phyloP scores from a whole-genome alignment of 2,888 invertebrate species.

The Callyntrura sp. region DNA sequence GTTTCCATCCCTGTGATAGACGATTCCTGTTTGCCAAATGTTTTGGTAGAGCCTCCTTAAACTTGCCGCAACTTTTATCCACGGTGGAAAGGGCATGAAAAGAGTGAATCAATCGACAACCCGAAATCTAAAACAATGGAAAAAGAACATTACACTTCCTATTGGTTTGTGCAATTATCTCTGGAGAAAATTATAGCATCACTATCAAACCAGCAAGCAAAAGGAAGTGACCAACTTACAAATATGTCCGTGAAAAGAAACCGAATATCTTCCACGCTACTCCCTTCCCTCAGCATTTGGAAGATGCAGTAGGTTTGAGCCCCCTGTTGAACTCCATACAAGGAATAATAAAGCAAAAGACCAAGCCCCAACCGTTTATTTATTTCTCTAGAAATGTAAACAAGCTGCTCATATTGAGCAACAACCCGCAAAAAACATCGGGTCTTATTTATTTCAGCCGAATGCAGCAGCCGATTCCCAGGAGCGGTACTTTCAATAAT shows the following conservation, averaged over 20 bases:
- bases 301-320: slow-evolving; percentile 23
- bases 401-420: not conserved
- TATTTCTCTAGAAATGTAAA: not conserved
- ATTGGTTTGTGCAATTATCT: no score
- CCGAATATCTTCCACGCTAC: not conserved
- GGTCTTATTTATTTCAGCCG: no score
- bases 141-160: no score
- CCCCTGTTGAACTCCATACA: slow-evolving; percentile 29
- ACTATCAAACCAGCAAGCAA: not conserved
- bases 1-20: not conserved
- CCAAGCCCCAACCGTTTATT: slow-evolving; percentile 22
- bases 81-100: slow-evolving; percentile 21
- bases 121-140: slow-evolving; percentile 11
- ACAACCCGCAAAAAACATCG: not conserved
- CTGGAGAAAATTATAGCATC: no score
- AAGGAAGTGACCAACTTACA: slow-evolving; percentile 1
- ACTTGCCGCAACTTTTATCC: not conserved
- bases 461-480: no score
- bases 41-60: not conserved
- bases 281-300: not conserved
- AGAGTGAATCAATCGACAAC: slow-evolving; percentile 2
- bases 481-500: no score
- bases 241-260: slow-evolving; percentile 23
- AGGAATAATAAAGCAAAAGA: not conserved
- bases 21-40: not conserved